Base-by-base conservation (phyloP, 1,140 invertebrate genomes). In the Tetramorium alpestre region DNA sequence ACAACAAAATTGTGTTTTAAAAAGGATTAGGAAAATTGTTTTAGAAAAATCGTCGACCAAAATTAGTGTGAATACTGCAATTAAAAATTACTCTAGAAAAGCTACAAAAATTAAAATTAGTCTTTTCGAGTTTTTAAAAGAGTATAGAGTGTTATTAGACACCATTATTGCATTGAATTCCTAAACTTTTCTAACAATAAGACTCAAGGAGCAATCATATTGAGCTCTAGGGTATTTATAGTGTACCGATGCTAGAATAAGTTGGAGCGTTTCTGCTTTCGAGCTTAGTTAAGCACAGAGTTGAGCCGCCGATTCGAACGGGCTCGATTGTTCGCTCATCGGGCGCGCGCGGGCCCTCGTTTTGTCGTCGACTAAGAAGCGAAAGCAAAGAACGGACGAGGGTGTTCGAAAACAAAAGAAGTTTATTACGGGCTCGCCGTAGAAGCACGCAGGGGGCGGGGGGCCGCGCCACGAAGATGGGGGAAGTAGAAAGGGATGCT, bases 341-440 rank as follows among this genome's bases (percentile, higher is more conserved):
- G 28, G 18, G 28, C 58, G 18, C 28, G 44, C 16, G 28, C 33
- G 28, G 13, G 44, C 22, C 44, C 76, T 54, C 62, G 47, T 49
- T 80, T 80, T 67, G 62, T 80, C 33, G 47, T 54, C 62, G 47
- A 25, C 54, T 75, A 89, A 85, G 58, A 41, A 86, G 28, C 60
- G 72, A 86, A 80, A 82, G 82, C 54, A 73, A 80, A 73, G 62
- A 49, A 73, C n/a, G 49, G 69, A 88, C 62, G 70, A 72, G 85
- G 76, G 82, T 85, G 87, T 80, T 86, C 85, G 87, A 90, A 92
- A 89, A 93, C 91, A 93, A 93, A 93, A 89, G 90, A 88, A 89
- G 86, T 90, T 93, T 92, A 93, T 93, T 92, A 89, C 82, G 62
- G 28, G 87, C 22, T 60, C 60, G 51, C 38, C 41, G 25, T 54